Percentiles rank a stretch among this genome's conserved stretches.
Evolutionary conservation across 2,113 vertebrate genomes (phyloP).

Genomic region (Takifugu bimaculatus): DNA sequence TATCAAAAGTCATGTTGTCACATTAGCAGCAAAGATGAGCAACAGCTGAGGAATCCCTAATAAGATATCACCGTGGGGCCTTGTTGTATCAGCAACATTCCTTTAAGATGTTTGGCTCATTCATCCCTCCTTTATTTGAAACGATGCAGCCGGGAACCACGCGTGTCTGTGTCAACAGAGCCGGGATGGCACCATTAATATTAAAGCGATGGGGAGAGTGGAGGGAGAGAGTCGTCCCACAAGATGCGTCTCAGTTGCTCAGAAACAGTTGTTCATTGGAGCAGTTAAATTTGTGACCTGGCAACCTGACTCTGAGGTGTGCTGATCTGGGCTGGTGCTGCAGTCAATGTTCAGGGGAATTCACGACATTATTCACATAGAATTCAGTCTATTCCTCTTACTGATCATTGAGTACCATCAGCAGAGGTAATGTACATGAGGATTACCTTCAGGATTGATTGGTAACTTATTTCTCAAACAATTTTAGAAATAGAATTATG

Average conservation of each 20-base stretch:
- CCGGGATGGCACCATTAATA: constrained; percentile 43
- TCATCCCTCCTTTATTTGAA: constrained; percentile 25
- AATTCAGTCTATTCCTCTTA: too few species aligned
- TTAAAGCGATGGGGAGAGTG: not conserved
- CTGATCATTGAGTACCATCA: too few species aligned
- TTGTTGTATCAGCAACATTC: not conserved
- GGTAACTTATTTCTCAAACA: too few species aligned
- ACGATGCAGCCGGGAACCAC: constrained; percentile 20
- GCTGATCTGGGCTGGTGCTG: constrained; percentile 15
- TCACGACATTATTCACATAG: constrained; percentile 11
- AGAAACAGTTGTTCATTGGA: constrained; percentile 42
- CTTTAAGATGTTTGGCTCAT: not conserved
- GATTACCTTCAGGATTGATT: too few species aligned
- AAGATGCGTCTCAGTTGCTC: constrained; percentile 26
- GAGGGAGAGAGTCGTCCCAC: constrained; percentile 13
- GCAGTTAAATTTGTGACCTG: constrained; percentile 57
- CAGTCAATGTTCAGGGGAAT: constrained; percentile 7
- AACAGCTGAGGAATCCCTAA: too few species aligned
- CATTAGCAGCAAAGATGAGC: constrained; percentile 31
- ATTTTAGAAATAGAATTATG: too few species aligned
- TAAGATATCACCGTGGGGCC: not conserved
- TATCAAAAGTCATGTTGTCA: constrained; percentile 35
- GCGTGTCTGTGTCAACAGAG: constrained; percentile 32
- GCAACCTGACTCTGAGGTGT: constrained; percentile 54
- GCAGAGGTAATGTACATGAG: too few species aligned